These are phyloP conservation scores for Caretta caretta DNA, from an alignment of 2,113 vertebrate genomes.

Conservation along the genomic window DNA sequence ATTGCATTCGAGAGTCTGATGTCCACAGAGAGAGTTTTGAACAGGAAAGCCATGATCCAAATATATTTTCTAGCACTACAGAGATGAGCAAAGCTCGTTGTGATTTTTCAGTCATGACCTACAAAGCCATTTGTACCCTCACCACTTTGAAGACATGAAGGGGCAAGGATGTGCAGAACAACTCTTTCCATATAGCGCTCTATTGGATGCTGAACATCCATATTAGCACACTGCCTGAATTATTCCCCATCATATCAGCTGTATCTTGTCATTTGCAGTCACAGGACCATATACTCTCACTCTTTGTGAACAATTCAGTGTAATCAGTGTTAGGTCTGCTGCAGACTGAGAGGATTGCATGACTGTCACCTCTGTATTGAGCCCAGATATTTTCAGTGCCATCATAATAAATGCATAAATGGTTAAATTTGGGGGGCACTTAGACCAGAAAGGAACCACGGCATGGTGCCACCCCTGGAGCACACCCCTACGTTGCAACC, in stretches of 20 bases:
- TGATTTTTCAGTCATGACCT: constrained; percentile 31
- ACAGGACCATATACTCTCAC: background rate
- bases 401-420: background rate
- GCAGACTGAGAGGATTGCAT: background rate
- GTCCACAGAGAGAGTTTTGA: constrained; percentile 32
- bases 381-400: background rate
- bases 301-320: background rate
- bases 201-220: background rate
- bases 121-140: constrained; percentile 13
- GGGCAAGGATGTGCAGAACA: background rate
- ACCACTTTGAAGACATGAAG: constrained; percentile 16
- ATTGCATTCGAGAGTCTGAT: constrained; percentile 6
- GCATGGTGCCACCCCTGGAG: background rate
- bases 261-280: background rate
- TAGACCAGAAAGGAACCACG: background rate
- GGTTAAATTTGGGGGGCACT: background rate
- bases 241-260: background rate
- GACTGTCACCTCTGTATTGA: background rate
- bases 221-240: background rate
- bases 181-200: constrained; percentile 44
- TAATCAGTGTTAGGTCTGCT: background rate
- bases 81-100: constrained; percentile 29
- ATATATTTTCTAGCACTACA: constrained; percentile 30
- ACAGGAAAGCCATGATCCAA: constrained; percentile 23
- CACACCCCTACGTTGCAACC: background rate